Conservation (phyloP, 1,140 invertebrate species). For the Nymphalis io region DNA sequence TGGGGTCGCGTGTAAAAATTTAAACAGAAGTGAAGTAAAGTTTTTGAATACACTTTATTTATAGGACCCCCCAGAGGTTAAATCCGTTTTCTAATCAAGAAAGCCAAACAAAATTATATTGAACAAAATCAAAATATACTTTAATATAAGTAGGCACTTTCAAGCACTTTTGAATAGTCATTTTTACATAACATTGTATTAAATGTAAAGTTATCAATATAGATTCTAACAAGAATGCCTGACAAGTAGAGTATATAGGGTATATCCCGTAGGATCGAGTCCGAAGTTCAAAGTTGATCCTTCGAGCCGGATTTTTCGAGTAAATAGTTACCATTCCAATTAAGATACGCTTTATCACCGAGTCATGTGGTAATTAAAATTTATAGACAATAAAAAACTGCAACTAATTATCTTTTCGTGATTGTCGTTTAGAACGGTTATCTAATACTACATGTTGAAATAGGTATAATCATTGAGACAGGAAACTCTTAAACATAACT, state of each 20-base stretch:
- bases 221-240: too few relatives aligned
- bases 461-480: constrained; percentile 5
- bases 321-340: constrained; percentile 15
- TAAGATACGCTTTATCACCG: constrained; percentile 25
- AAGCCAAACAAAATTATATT: too few relatives aligned
- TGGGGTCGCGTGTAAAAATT: too few relatives aligned
- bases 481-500: constrained; percentile 3
- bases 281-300: not conserved
- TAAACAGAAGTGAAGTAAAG: too few relatives aligned
- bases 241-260: not conserved
- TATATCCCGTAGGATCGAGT: not conserved
- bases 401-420: constrained; percentile 41
- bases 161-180: too few relatives aligned
- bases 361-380: constrained; percentile 32
- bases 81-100: too few relatives aligned
- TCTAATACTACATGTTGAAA: not conserved
- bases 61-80: too few relatives aligned
- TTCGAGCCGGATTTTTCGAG: not conserved
- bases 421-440: constrained; percentile 22
- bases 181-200: too few relatives aligned
- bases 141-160: too few relatives aligned
- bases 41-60: too few relatives aligned
- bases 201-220: too few relatives aligned
- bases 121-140: too few relatives aligned
- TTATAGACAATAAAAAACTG: constrained; percentile 29